Percentiles rank a stretch among this genome's conserved stretches.
phyloP scores from a whole-genome alignment of 2,888 invertebrate genomes.

The Eupeodes luniger region DNA sequence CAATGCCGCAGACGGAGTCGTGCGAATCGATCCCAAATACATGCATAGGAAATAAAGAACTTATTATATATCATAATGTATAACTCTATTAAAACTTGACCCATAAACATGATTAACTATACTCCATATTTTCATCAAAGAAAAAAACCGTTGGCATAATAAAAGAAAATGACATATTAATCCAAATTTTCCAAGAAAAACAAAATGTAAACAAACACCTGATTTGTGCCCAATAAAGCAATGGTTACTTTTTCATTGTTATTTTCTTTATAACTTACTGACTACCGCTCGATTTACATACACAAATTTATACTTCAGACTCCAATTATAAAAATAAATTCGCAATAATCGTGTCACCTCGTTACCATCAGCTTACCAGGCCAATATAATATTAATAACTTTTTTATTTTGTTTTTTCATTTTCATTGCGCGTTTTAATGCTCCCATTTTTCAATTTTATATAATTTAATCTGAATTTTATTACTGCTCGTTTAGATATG shows the following conservation, averaged over 20 bases:
- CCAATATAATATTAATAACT: conserved; percentile 18
- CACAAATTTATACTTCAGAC: background rate
- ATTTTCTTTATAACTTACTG: background rate
- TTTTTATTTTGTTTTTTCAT: conserved; percentile 15
- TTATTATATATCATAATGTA: background rate
- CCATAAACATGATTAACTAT: conserved; percentile 5
- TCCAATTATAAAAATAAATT: conserved; percentile 31
- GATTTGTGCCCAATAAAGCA: background rate
- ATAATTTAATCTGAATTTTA: conserved; percentile 30
- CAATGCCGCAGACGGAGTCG: too few relatives aligned
- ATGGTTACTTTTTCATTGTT: background rate
- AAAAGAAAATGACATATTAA: conserved; percentile 14
- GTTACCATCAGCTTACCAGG: conserved; percentile 17
- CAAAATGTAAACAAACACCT: conserved; percentile 54
- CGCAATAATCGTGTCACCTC: conserved; percentile 60
- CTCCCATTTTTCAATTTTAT: conserved; percentile 35
- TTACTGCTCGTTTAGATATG: background rate
- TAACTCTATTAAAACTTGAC: conserved; percentile 13
- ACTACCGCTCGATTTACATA: background rate
- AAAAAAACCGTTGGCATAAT: conserved; percentile 34
- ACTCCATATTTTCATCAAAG: conserved; percentile 22
- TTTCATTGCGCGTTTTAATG: conserved; percentile 38
- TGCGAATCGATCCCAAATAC: too few relatives aligned
- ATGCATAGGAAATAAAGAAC: background rate
- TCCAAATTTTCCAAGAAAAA: background rate